phyloP scores from a whole-genome alignment of 2,888 invertebrate genomes.

The Hydrotaea cyrtoneurina region DNA sequence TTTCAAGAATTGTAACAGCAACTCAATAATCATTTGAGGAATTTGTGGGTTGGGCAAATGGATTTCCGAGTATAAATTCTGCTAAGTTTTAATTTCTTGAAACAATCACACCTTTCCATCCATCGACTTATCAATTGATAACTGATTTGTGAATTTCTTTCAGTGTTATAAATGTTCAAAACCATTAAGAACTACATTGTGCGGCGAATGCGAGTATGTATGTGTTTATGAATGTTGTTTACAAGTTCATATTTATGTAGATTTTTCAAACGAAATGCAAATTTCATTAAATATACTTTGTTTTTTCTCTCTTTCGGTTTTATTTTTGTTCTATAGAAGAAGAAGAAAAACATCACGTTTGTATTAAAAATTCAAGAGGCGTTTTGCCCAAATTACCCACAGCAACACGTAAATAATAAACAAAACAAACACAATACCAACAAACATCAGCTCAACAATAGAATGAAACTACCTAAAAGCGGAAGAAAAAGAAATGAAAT shows the following conservation, averaged over 20 bases:
- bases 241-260: constrained; percentile 49
- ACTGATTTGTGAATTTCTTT: not conserved
- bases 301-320: not conserved
- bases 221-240: constrained; percentile 46
- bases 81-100: no score
- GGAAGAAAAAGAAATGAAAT: constrained; percentile 25
- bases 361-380: constrained; percentile 55
- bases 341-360: constrained; percentile 52
- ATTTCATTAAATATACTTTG: constrained; percentile 42
- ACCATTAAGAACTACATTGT: constrained; percentile 15
- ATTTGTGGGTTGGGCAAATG: no score
- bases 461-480: constrained; percentile 3
- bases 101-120: no score
- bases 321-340: constrained; percentile 22
- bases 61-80: no score
- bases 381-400: constrained; percentile 56
- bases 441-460: constrained; percentile 20
- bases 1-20: no score
- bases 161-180: constrained; percentile 30
- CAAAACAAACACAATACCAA: constrained; percentile 37
- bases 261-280: constrained; percentile 56
- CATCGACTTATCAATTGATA: no score
- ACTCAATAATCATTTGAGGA: no score
- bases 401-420: constrained; percentile 61
- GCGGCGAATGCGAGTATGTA: not conserved